Evolutionary conservation across 2,888 invertebrate species (phyloP), one percentile per base, ranked within the genome.

Genomic region (Pseudococcus longispinus): DNA sequence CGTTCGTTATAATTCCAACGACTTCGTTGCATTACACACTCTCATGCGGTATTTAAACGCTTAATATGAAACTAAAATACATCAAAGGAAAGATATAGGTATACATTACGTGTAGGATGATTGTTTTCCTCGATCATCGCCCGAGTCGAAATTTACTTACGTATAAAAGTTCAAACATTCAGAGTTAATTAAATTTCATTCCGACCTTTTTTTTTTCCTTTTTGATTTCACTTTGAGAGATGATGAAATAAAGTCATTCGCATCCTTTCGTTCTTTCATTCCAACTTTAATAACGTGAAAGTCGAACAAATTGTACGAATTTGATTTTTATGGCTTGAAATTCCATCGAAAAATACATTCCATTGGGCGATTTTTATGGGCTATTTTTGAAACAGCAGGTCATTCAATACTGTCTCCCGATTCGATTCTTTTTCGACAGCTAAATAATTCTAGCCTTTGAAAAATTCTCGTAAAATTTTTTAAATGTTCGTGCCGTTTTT

Each of bases 301-400:
- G 4, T 26, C 70, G 70, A 70, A 70, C 70, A 70, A 70, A 70
- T 70, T 26, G 70, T 15, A 70, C 70, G 70, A 70, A 70, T 70
- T 70, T 70, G 70, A 70, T 70, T 70, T 70, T 70, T 70, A 70
- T 70, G 29, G 70, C 70, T 23, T 70, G 70, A 70, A 29, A 70
- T 70, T 26, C 70, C 70, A 29, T 70, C 11, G 70, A 70, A 29
- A 70, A 70, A 70, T 70, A 70, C 29, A 70, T 70, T 70, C 29
- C 15, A 29, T 70, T 70, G 70, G 29, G 70, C 70, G 29, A 70
- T 70, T 70, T 70, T 70, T 70, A 70, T 70, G 29, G 29, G 70
- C 70, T 29, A 70, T 70, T 70, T 70, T 70, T 29, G 6, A 70
- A 70, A 70, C 70, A 70, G 70, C 26, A 29, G 70, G 70, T 70